A percentile compares a stretch with the other conserved stretches of the same genome.
These are phyloP conservation scores for Euspilapteryx auroguttella DNA, from an alignment of 2,888 invertebrate species.

Conservation along the genomic window DNA sequence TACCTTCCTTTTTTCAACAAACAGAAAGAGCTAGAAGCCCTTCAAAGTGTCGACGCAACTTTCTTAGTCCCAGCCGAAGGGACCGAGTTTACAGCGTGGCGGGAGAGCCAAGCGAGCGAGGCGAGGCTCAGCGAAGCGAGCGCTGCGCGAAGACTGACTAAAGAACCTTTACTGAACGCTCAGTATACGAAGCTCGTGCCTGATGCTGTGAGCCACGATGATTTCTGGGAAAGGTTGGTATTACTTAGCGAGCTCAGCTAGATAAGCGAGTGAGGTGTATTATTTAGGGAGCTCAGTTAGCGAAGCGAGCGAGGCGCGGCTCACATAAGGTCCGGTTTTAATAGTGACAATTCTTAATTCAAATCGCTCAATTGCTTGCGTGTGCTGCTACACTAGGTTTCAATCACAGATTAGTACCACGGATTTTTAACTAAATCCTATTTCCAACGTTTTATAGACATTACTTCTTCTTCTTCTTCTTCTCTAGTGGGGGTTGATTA, in stretches of 20 bases:
- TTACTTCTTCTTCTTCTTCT: constrained; percentile 1
- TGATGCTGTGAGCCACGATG: constrained; percentile 68
- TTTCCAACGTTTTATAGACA: too few species aligned
- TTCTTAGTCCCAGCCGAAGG: constrained; percentile 70
- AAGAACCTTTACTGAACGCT: constrained; percentile 50
- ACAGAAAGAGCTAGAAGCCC: constrained; percentile 69
- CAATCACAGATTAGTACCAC: too few species aligned
- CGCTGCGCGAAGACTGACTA: constrained; percentile 22
- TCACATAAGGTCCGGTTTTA: too few species aligned
- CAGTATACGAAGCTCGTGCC: constrained; percentile 72
- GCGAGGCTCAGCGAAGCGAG: constrained; percentile 15
- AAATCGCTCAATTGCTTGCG: too few species aligned
- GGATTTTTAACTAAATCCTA: too few species aligned
- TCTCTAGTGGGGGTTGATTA: too few species aligned
- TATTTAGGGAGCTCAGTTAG: too few species aligned
- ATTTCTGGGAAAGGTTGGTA: constrained; percentile 76
- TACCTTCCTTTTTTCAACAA: constrained; percentile 3
- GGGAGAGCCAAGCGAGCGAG: constrained; percentile 25
- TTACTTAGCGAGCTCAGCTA: too few species aligned
- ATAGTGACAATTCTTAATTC: too few species aligned
- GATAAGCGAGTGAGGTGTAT: too few species aligned
- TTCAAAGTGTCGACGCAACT: constrained; percentile 73
- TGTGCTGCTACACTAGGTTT: too few species aligned
- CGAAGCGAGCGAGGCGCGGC: too few species aligned
- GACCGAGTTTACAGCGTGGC: constrained; percentile 45